Evolutionary conservation across 2,888 invertebrate genomes (phyloP), one percentile per base, ranked within the genome.

Genomic region (Hypselothyrea guttata): DNA sequence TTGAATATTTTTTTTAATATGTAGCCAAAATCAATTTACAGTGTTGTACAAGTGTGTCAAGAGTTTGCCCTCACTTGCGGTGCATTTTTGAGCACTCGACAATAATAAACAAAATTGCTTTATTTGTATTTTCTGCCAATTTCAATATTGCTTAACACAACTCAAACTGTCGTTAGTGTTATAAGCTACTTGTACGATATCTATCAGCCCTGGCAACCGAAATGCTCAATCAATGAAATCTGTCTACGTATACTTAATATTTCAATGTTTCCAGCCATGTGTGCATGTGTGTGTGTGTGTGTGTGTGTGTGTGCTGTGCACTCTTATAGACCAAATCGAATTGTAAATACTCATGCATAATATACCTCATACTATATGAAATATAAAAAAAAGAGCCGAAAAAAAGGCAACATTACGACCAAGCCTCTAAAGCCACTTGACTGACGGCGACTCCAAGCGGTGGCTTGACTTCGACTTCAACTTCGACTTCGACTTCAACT

Each of bases 381-480:
- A 22, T 15, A 30, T 15, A 40, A 31, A 15, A 31, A 57, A 46
- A 56, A 31, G 55, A 47, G 27, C 27, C 15, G 4, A 16, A 37
- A 55, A 46, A 48, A 59, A 48, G 37, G 18, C 57, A 60, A 71
- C 55, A 67, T 63, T 34, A 59, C 53, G 66, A 61, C 86, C 86
- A 83, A 83, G 85, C 86, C 84, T 83, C 58, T 75, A 63, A 22
- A 79, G 79, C 84, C 86, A 85, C 85, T 86, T 86, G 84, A 76
- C 85, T 67, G 71, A 66, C 68, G 71, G 52, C 53, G 52, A 37
- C 56, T 62, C 35, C 31, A 35, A n/a, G n/a, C n/a, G n/a, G n/a
- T n/a, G n/a, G n/a, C n/a, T n/a, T n/a, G n/a, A 16, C 40, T 52
- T 11, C 15, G 8, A 55, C 47, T 57, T 35, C 48, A 46, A 56